Conservation (phyloP, 92 coral and sea anemone genomes). For the Epizoanthus ramosus region DNA sequence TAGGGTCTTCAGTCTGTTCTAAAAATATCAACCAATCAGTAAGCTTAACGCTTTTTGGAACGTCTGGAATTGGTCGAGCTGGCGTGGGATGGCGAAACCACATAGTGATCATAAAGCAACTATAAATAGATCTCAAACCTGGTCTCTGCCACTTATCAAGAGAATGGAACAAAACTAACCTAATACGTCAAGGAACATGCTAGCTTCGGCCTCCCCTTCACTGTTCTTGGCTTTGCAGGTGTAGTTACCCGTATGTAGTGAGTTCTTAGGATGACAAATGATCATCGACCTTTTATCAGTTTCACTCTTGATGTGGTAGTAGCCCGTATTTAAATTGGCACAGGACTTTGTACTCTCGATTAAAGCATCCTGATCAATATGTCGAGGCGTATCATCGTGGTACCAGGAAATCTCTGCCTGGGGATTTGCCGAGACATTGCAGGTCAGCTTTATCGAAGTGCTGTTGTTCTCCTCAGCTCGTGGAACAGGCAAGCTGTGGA, state of each 20-base stretch:
- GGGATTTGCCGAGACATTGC: conserved; percentile 31
- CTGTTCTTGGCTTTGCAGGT: conserved; percentile 26
- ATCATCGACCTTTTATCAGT: not conserved
- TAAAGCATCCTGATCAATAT: not conserved
- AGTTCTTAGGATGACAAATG: conserved; percentile 25
- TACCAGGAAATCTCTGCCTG: conserved; percentile 7
- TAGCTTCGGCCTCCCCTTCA: conserved; percentile 4
- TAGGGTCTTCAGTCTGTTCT: too few species aligned
- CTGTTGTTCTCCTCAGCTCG: conserved; percentile 7
- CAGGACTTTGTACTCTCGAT: conserved; percentile 13
- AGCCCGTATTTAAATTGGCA: not conserved
- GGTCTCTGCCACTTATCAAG: too few species aligned
- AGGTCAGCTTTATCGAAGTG: not conserved
- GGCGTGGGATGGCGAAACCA: too few species aligned
- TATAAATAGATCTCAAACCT: too few species aligned
- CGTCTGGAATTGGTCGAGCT: too few species aligned
- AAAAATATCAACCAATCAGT: too few species aligned
- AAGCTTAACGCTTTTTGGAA: too few species aligned
- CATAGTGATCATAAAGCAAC: too few species aligned
- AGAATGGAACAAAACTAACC: not conserved
- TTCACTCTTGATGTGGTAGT: not conserved
- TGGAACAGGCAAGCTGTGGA: not conserved
- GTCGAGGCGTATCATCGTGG: not conserved
- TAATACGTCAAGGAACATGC: conserved; percentile 12
- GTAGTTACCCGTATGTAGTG: conserved; percentile 31